Evolutionary conservation across 1,140 invertebrate genomes (phyloP), one percentile per base, ranked within the genome.

Genomic region (Drosophila suzukii): DNA sequence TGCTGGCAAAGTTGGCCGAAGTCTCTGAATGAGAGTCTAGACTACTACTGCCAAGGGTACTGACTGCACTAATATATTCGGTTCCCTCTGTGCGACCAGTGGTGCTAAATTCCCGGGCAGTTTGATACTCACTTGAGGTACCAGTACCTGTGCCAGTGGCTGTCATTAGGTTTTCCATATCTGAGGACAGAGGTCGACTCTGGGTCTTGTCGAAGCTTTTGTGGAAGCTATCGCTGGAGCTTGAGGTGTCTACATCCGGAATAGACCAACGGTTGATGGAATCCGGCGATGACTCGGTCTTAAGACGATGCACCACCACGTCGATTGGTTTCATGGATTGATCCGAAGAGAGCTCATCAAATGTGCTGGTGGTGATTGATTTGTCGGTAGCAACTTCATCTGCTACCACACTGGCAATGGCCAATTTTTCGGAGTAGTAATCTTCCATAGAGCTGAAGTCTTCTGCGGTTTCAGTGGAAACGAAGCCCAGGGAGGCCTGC

Each of bases 11-110:
- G 92, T 98, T 96, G 46, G 97, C 97, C 2, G 97, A 98, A 77
- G 96, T 97, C 92, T 98, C 95, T 1, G 97, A 98, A 92, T 98
- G 95, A 0, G 97, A 98, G 90, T 97, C 96, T 34, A 98, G 91
- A 44, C 97, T 92, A 47, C 89, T 90, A 49, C 85, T 84, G 6
- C 84, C 78, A 13, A 92, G 58, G 6, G 88, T 88, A 74, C 96
- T 97, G 4, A 95, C 95, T 11, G 96, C 97, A 51, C 97, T 98
- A 13, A 96, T 95, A 91, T 97, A 98, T 75, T 98, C 97, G 79
- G 96, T 96, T 1, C 97, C 97, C 12, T 94, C 94, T 6, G 65
- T 68, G 3, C 79, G 77, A n/a, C 71, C 74, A 11, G 84, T 78
- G 13, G 95, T 94, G 12, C 96, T 96, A 41, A 94, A 92, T 65